These are phyloP conservation scores for Meghimatium bilineatum DNA, from an alignment of 2,888 invertebrate genomes.

Conservation along the genomic window DNA sequence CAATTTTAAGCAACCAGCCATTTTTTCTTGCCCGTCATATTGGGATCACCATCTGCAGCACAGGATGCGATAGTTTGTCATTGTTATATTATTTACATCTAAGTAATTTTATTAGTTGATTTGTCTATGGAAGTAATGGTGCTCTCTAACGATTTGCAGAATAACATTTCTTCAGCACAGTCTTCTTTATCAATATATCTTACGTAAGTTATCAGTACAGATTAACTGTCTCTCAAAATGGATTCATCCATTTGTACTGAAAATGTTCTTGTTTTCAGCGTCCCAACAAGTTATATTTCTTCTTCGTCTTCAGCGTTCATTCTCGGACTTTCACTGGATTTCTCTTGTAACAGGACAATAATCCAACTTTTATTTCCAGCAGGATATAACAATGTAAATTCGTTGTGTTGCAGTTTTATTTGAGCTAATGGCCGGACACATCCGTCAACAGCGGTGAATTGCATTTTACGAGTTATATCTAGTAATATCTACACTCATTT, in stretches of 20 bases:
- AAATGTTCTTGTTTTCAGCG: neutral
- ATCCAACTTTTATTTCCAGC: too few relatives aligned
- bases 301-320: too few relatives aligned
- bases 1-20: neutral
- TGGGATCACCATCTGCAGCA: neutral
- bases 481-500: too few relatives aligned
- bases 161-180: neutral
- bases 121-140: neutral
- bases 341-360: too few relatives aligned
- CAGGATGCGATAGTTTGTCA: neutral
- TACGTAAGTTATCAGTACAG: neutral
- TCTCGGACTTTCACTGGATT: too few relatives aligned
- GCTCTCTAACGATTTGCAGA: neutral
- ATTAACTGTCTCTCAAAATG: conserved; percentile 2
- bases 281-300: neutral
- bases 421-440: too few relatives aligned
- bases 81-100: neutral
- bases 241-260: neutral
- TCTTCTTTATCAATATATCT: neutral
- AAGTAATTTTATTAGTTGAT: neutral
- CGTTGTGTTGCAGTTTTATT: too few relatives aligned
- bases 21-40: conserved; percentile 4
- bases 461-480: too few relatives aligned
- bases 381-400: too few relatives aligned
- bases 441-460: too few relatives aligned